Conservation (phyloP, 1,140 invertebrate species). For the Drosophila bocki region DNA sequence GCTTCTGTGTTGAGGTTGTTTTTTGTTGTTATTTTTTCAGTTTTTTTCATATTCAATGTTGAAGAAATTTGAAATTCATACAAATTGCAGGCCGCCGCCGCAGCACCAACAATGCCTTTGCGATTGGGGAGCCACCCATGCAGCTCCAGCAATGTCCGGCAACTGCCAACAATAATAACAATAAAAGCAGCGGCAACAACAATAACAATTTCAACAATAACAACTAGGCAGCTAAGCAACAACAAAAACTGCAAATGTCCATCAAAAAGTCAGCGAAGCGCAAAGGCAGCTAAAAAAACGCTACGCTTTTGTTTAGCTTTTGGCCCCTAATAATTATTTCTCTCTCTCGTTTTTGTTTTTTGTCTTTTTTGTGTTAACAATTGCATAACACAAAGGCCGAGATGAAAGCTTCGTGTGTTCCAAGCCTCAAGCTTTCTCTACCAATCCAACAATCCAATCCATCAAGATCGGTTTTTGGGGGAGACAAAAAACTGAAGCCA, state of each 20-base stretch:
- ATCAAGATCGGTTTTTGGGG: slow-evolving; percentile 60
- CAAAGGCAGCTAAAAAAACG: slow-evolving; percentile 44
- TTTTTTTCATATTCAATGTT: slow-evolving; percentile 57
- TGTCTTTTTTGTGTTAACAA: slow-evolving; percentile 27
- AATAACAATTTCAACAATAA: slow-evolving; percentile 9
- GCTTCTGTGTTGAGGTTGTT: slow-evolving; percentile 18
- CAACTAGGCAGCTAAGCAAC: slow-evolving; percentile 21
- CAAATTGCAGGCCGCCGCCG: slow-evolving; percentile 75
- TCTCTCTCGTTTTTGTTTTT: slow-evolving; percentile 5
- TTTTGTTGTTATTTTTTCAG: slow-evolving; percentile 17
- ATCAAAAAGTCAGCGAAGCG: slow-evolving; percentile 75
- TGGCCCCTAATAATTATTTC: slow-evolving; percentile 43
- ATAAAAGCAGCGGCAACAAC: slow-evolving; percentile 13
- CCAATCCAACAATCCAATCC: slow-evolving; percentile 50
- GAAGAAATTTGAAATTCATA: slow-evolving; percentile 79
- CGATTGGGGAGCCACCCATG: slow-evolving; percentile 65
- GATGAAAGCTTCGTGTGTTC: slow-evolving; percentile 42
- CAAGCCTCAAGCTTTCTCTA: slow-evolving; percentile 32
- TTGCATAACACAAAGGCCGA: slow-evolving; percentile 51
- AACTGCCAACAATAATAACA: slow-evolving; percentile 33
- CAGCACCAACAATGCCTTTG: slow-evolving; percentile 47
- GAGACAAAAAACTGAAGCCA: slow-evolving; percentile 31
- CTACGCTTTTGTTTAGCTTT: slow-evolving; percentile 40
- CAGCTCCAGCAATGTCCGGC: slow-evolving; percentile 71
- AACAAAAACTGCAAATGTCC: slow-evolving; percentile 51